A percentile compares a stretch with the other conserved stretches of the same genome.
Conservation (phyloP, 2,113 vertebrate species). For the Ia io region DNA sequence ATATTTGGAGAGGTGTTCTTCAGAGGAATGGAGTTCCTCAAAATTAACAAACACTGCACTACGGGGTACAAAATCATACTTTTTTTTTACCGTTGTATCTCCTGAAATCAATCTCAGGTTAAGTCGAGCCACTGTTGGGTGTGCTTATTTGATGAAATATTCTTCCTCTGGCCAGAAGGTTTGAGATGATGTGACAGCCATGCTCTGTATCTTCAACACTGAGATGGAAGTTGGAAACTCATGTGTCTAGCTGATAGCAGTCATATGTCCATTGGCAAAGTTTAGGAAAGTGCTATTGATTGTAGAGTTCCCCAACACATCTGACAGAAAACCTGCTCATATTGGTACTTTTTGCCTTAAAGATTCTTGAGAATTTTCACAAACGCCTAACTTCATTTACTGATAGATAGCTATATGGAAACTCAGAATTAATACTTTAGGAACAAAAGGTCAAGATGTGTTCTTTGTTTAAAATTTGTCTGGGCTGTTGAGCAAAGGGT, state of each 20-base stretch:
- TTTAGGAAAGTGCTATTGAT: not conserved
- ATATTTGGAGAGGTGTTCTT: not conserved
- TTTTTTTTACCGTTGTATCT: not conserved
- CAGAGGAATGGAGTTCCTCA: not conserved
- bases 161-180: not conserved
- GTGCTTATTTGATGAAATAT: not conserved
- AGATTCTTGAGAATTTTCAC: not conserved
- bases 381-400: not conserved
- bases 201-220: accelerated
- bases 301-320: not conserved
- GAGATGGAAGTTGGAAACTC: not conserved
- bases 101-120: not conserved
- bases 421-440: not conserved
- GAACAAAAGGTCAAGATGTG: not conserved
- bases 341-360: not conserved
- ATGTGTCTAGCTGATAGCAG: not conserved
- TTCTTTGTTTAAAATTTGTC: not conserved
- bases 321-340: not conserved
- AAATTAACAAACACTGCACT: not conserved
- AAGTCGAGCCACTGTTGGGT: not conserved
- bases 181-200: accelerated
- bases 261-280: not conserved
- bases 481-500: not conserved
- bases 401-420: not conserved
- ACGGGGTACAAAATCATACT: not conserved